These are phyloP conservation scores for Drosophila picticornis DNA, from an alignment of 2,888 invertebrate species.

Conservation along the genomic window DNA sequence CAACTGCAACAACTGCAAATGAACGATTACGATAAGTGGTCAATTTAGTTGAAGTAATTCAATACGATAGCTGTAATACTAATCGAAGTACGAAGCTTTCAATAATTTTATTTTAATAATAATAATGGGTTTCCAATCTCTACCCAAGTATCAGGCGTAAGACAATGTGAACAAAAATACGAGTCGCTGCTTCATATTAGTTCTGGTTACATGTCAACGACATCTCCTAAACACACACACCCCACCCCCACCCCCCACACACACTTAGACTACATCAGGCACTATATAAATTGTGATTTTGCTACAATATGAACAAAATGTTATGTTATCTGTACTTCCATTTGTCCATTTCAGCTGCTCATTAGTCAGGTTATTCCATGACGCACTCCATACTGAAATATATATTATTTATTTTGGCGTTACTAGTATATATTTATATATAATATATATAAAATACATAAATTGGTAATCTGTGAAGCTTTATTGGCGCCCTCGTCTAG, in stretches of 20 bases:
- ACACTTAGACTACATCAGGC: too few species aligned
- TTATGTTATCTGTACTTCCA: neutral
- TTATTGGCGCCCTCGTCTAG: conserved; percentile 45
- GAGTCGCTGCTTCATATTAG: neutral
- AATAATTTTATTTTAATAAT: conserved; percentile 24
- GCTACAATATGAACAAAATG: too few species aligned
- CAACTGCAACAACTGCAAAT: conserved; percentile 60
- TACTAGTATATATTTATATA: too few species aligned
- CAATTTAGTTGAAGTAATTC: conserved; percentile 42
- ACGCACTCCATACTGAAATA: neutral
- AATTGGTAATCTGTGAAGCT: conserved; percentile 50
- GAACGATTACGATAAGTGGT: conserved; percentile 43
- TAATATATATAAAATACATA: conserved; percentile 14
- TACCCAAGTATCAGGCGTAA: conserved; percentile 34
- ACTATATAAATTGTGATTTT: neutral
- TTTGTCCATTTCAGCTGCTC: neutral
- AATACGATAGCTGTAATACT: conserved; percentile 35
- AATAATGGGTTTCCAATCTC: conserved; percentile 43
- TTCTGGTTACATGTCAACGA: conserved; percentile 13
- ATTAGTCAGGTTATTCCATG: neutral
- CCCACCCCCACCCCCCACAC: neutral
- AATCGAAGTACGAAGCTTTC: conserved; percentile 3
- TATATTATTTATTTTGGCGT: neutral
- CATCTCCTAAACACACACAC: neutral
- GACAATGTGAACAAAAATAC: conserved; percentile 19